A percentile compares a stretch with the other conserved stretches of the same genome.
Evolutionary conservation across 2,113 vertebrate genomes (phyloP).

Genomic region (Sinocyclocheilus rhinocerous): DNA sequence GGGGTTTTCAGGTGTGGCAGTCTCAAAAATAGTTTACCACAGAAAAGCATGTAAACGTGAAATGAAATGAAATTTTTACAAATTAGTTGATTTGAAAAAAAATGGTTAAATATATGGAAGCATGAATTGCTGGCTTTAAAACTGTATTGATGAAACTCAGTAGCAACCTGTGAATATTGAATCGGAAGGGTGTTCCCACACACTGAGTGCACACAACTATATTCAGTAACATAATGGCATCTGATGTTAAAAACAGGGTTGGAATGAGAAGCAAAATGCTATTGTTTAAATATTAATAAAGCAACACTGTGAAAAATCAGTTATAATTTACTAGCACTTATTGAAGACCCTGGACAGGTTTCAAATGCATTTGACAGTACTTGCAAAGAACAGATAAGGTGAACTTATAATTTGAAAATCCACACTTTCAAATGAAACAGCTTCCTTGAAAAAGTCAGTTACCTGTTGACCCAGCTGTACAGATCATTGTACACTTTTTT

Average conservation of each 20-base stretch:
- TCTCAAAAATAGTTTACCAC: not conserved
- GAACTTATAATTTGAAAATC: not conserved
- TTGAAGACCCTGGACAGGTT: not conserved
- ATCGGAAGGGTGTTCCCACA: not conserved
- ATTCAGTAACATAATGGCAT: not conserved
- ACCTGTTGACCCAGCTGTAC: conserved; percentile 76
- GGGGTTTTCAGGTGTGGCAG: not conserved
- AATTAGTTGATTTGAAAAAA: not conserved
- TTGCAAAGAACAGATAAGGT: not conserved
- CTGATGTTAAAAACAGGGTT: not conserved
- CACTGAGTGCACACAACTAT: not conserved
- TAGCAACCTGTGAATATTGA: not conserved
- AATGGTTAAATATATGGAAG: not conserved
- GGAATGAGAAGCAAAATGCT: not conserved
- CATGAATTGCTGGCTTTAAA: not conserved
- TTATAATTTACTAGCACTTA: not conserved
- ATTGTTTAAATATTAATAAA: not conserved
- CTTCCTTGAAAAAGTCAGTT: not conserved
- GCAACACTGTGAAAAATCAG: not conserved
- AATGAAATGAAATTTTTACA: not conserved
- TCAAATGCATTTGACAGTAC: not conserved
- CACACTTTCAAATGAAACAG: not conserved
- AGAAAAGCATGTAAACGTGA: not conserved
- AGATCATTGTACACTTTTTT: conserved; percentile 75
- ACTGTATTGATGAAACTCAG: not conserved